Evolutionary conservation across 2,113 vertebrate species (phyloP), one percentile per base, ranked within the genome.

Genomic region (Taxidea taxus): DNA sequence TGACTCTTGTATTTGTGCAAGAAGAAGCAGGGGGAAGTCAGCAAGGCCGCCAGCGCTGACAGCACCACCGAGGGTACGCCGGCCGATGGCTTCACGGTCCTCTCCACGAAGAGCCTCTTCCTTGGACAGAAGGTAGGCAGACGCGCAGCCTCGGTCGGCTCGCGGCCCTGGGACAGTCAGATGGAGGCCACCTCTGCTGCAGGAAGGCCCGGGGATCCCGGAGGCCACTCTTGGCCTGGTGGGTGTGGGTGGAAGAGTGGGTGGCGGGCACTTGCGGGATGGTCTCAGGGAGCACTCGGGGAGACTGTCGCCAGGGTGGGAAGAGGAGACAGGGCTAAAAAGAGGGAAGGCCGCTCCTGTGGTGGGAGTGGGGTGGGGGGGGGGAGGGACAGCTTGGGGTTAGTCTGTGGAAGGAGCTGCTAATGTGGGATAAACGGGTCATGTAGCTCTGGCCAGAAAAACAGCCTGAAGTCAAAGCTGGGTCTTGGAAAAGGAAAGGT

Each of bases 21-120:
- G 98, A 99, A 99, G 99, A 99, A 99, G 94, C 99, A 99, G 98
- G 98, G 99, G 70, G 99, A 99, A 98, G 99, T 99, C 96, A 99
- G 99, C 99, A 99, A 99, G 98, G 99, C 99, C 1, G 99, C 99
- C 82, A 99, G 99, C 15, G 99, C 99, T 12, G 99, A 99, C 98
- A 99, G 99, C 97, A 99, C 99, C 60, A 99, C 99, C 3, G 99
- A 99, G 94, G 99, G 99, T 60, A 99, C 99, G 6, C 99, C 99
- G 4, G 98, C 99, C 3, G 99, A 99, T 31, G 99, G 99, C 90
- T 99, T 99, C 98, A 99, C 99, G 0, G 99, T 99, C 95, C 99
- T 99, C 85, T 99, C 99, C 94, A 99, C 99, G 91, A 99, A 99
- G 99, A 99, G 99, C 97, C 99, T 99, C 94, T 99, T 99, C 97